These are phyloP conservation scores for Chloropsis hardwickii DNA, from an alignment of 2,113 vertebrate species.

Conservation along the genomic window DNA sequence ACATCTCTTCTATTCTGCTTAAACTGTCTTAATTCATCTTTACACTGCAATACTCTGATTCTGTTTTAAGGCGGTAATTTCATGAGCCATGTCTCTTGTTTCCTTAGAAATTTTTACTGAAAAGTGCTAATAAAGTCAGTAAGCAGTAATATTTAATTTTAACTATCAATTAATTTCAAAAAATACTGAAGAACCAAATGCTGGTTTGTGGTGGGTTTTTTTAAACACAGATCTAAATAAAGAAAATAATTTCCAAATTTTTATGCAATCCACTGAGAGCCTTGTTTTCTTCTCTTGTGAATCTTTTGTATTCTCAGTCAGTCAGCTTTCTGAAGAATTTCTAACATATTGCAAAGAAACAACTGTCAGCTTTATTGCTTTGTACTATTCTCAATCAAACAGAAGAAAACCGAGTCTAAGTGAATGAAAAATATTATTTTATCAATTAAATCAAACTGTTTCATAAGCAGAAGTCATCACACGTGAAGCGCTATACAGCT, in stretches of 20 bases:
- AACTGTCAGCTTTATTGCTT: not conserved
- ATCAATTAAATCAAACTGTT: conserved; percentile 2
- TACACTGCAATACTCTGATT: not conserved
- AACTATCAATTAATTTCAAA: not conserved
- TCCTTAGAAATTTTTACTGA: not conserved
- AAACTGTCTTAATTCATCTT: not conserved
- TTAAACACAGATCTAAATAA: not conserved
- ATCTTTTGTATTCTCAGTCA: not conserved
- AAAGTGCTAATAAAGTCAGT: not conserved
- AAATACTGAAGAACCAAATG: not conserved
- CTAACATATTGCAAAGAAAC: not conserved
- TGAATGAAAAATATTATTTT: not conserved
- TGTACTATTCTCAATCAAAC: not conserved
- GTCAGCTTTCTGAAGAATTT: not conserved
- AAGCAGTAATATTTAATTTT: not conserved
- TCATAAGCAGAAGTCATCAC: not conserved
- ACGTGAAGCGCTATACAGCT: not conserved
- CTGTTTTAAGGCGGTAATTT: not conserved
- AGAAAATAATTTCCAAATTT: not conserved
- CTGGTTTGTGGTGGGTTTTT: not conserved
- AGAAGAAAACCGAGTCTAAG: not conserved
- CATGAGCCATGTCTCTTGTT: not conserved
- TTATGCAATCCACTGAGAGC: not conserved
- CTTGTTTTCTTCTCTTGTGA: not conserved
- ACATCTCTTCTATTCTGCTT: not conserved